Evolutionary conservation across 2,113 vertebrate genomes (phyloP).

Genomic region (Syngnathoides biaculeatus): DNA sequence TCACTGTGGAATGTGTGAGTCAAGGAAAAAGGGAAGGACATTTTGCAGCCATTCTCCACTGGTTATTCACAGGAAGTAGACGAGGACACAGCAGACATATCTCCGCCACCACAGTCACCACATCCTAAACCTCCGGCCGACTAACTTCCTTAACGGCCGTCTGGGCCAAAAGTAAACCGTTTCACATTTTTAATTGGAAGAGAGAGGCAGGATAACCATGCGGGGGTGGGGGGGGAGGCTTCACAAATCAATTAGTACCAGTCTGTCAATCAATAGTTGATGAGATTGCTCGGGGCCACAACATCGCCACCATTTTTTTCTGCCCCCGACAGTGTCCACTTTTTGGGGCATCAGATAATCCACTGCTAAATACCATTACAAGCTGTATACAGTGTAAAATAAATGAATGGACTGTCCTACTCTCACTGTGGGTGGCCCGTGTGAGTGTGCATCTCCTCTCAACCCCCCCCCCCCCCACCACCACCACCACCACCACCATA

Average conservation of each 20-base stretch:
- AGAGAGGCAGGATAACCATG: constrained; percentile 7
- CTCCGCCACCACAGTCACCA: constrained; percentile 37
- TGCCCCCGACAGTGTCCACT: not conserved
- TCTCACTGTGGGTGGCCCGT: constrained; percentile 27
- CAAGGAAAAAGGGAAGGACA: constrained; percentile 57
- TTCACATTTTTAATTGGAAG: constrained; percentile 8
- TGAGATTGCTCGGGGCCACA: not conserved
- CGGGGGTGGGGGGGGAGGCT: no score
- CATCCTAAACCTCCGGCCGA: constrained; percentile 49
- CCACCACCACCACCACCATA: constrained; percentile 16
- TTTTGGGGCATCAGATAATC: not conserved
- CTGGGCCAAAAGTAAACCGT: constrained; percentile 22
- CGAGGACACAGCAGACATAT: constrained; percentile 45
- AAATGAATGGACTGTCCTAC: constrained; percentile 19
- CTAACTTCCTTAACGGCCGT: constrained; percentile 44
- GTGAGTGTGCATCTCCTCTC: constrained; percentile 3
- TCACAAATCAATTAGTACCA: constrained; percentile 18
- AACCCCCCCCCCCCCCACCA: constrained; percentile 14
- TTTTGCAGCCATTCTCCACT: constrained; percentile 60
- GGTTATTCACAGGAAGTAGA: constrained; percentile 68
- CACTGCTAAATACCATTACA: constrained; percentile 14
- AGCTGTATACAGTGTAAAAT: not conserved
- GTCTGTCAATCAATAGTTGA: not conserved
- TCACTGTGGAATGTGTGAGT: constrained; percentile 66
- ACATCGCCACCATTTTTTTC: not conserved